phyloP scores from a whole-genome alignment of 2,888 invertebrate genomes.

The Proisotoma minuta region DNA sequence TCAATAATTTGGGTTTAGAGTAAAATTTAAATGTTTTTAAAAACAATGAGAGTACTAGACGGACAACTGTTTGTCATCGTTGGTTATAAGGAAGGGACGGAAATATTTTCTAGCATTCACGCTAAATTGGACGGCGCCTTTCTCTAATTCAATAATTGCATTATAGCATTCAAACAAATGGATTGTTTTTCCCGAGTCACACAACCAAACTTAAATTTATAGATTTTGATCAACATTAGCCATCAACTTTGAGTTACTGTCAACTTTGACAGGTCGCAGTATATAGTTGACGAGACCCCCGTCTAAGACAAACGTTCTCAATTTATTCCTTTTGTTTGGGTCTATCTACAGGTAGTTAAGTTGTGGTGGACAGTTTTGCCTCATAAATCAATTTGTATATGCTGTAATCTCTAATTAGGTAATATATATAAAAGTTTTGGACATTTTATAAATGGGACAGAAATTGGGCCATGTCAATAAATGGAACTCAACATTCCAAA shows the following conservation, averaged over 20 bases:
- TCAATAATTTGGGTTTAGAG: no score
- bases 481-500: no score
- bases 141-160: slow-evolving; percentile 14
- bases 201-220: slow-evolving; percentile 3
- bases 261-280: not conserved
- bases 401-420: no score
- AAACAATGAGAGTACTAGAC: not conserved
- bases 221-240: not conserved
- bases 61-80: not conserved
- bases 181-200: not conserved
- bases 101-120: not conserved
- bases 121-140: slow-evolving; percentile 13
- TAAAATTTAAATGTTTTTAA: not conserved
- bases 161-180: slow-evolving; percentile 1
- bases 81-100: not conserved
- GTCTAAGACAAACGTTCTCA: no score
- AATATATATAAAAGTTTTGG: no score
- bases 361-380: no score
- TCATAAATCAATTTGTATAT: no score
- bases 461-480: no score
- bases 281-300: not conserved
- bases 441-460: no score
- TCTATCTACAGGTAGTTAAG: no score
- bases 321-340: no score
- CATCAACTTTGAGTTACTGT: not conserved